Base-by-base conservation (phyloP, 2,888 invertebrate species). In the Opisthograptis luteolata region DNA sequence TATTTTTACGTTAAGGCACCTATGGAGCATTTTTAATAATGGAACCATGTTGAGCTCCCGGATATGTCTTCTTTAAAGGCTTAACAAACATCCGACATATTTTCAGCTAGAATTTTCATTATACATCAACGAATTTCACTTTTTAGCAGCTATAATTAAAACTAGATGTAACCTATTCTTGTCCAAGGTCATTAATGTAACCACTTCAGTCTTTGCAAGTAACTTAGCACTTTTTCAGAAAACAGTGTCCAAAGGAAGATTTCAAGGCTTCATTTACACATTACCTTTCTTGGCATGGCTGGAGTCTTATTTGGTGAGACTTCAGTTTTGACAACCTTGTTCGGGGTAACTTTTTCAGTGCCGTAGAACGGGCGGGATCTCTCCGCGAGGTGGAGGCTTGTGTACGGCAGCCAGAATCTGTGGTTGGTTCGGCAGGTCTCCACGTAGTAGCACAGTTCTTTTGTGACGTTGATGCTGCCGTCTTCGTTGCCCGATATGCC, bases 331-430 rank as follows among this genome's bases (percentile, higher is more conserved):
- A 36, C 36, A 4, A 39, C 41, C 17, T 77, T 76, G 2, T 70
- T 67, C 13, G 66, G 45, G 10, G 71, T 60, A 39, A 71, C 76
- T 13, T 70, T 60, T 1, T 59, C 60, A n/a, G 74, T 61, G 0
- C 89, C 89, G 50, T 89, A 90, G 55, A 84, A 90, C 0, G 89
- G 89, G n/a, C 89, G 69, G 3, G 83, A 84, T 1, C 89, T 62
- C 37, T 78, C 85, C 12, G 89, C 87, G 1, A 90, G 58, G 12
- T 78, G 71, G 46, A 90, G 66, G 19, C 81, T 70, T 6, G 89
- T 88, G 55, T 87, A 89, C 0, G 89, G 89, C 2, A 90, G 45
- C 89, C 89, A 90, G 19, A 87, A 62, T 28, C 62, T 68, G 14
- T 83, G 67, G 24, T 80, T 84, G 0, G 72, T 72, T 1, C 77